Evolutionary conservation across 2,888 invertebrate genomes (phyloP), one percentile per base, ranked within the genome.

Genomic region (Thereva nobilitata): DNA sequence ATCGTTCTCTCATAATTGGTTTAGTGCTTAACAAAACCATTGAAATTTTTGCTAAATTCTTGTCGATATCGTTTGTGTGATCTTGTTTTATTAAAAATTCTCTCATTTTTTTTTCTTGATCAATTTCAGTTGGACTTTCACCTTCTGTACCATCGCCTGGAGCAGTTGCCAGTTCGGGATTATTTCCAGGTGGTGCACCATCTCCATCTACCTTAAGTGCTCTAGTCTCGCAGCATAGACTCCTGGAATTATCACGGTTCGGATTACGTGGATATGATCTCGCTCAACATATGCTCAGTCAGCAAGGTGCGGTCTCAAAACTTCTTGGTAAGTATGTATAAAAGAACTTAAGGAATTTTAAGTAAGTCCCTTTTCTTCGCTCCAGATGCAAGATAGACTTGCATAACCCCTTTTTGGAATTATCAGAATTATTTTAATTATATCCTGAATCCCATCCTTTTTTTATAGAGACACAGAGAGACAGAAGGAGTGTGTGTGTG

Each of bases 281-380:
- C 76, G 93, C 94, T 4, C 92, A 93, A 76, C 94, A 94, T 77
- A 92, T 94, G 84, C 86, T 95, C 66, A 91, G 91, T 68, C 93
- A 94, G 83, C 93, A 94, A 83, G 93, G 93, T 75, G 93, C 93
- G 76, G 94, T 92, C 75, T 93, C 92, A 73, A 94, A 94, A 83
- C 85, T 94, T 78, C 84, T 94, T 78, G 94, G 94, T 93, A 83
- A 90, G 91, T 82, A 55, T 57, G 91, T 82, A 55, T 57, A 12
- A 47, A 41, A 38, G 38, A 4, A 9, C 34, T 12, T 10, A 10
- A 38, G 12, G 23, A 23, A 23, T 23, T 5, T n/a, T 6, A 35
- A 45, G 3, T 34, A 12, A 35, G 45, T 42, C 45, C 55, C 2
- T 23, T 34, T 8, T 1, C 40, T 23, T 23, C 23, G 23, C 23